Evolutionary conservation across 2,113 vertebrate genomes (phyloP).

Genomic region (Zapornia atra): DNA sequence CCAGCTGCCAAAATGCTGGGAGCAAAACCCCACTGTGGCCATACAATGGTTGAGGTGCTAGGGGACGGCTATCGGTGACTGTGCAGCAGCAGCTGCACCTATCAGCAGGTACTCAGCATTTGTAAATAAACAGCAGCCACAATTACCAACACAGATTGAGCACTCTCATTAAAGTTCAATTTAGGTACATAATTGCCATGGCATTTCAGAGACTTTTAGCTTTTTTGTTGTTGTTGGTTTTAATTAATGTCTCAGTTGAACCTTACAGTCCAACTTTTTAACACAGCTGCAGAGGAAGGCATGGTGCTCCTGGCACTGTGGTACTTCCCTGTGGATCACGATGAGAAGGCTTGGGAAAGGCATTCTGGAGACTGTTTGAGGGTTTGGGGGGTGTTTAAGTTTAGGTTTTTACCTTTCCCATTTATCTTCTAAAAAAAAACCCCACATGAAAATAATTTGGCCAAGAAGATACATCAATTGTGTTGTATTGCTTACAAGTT

Average conservation of each 20-base stretch:
- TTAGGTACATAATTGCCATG: slow-evolving; percentile 58
- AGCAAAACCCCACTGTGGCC: background rate
- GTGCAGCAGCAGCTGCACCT: slow-evolving; percentile 9
- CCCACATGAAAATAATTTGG: background rate
- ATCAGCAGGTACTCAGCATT: slow-evolving; percentile 28
- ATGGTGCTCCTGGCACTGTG: background rate
- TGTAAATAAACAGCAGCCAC: slow-evolving; percentile 55
- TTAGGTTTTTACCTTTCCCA: background rate
- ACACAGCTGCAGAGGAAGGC: background rate
- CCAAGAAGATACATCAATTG: background rate
- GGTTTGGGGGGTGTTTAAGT: too few species aligned
- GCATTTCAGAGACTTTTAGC: slow-evolving; percentile 48
- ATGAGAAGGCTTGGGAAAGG: background rate
- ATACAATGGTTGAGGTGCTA: background rate
- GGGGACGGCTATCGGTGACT: background rate
- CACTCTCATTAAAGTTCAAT: slow-evolving; percentile 60
- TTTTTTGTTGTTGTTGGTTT: background rate
- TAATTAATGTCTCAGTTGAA: slow-evolving; percentile 33
- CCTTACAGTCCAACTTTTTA: background rate
- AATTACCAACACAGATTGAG: slow-evolving; percentile 55
- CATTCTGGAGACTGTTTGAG: background rate
- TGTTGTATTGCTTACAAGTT: background rate
- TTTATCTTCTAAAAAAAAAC: background rate
- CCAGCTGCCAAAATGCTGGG: background rate
- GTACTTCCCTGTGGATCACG: background rate